Conservation (phyloP, 2,888 invertebrate genomes). For the Axea sp. region DNA sequence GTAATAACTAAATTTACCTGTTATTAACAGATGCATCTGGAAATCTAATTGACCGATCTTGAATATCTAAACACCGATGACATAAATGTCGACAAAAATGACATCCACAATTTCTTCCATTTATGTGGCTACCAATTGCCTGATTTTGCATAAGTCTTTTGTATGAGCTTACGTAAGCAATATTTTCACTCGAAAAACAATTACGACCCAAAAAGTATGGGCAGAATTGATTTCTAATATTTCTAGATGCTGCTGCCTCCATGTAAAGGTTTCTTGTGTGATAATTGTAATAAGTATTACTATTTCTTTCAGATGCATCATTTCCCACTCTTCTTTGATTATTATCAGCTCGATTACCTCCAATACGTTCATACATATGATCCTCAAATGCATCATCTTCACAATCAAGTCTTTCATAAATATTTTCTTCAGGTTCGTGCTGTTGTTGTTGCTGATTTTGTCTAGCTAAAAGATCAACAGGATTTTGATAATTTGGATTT, state of each 20-base stretch:
- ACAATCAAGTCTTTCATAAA: slow-evolving; percentile 77
- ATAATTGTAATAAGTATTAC: slow-evolving; percentile 67
- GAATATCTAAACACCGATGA: slow-evolving; percentile 73
- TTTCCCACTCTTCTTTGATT: slow-evolving; percentile 66
- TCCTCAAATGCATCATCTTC: slow-evolving; percentile 69
- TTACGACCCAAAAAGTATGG: slow-evolving; percentile 73
- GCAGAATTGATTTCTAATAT: slow-evolving; percentile 68
- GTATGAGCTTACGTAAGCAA: slow-evolving; percentile 70
- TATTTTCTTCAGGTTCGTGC: slow-evolving; percentile 77
- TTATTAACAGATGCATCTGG: slow-evolving; percentile 65
- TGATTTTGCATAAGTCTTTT: slow-evolving; percentile 66
- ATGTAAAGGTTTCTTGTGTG: slow-evolving; percentile 69
- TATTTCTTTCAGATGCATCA: slow-evolving; percentile 67
- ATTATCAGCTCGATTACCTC: slow-evolving; percentile 63
- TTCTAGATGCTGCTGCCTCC: slow-evolving; percentile 63
- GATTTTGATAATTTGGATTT: slow-evolving; percentile 75
- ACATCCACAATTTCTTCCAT: slow-evolving; percentile 71
- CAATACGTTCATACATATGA: slow-evolving; percentile 75
- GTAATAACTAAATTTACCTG: slow-evolving; percentile 47
- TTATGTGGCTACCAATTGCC: slow-evolving; percentile 62
- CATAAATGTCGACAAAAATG: slow-evolving; percentile 72
- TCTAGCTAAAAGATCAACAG: slow-evolving; percentile 66
- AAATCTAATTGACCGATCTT: slow-evolving; percentile 66
- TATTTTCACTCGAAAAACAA: slow-evolving; percentile 77
- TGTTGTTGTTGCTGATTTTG: slow-evolving; percentile 62